phyloP scores from a whole-genome alignment of 1,140 invertebrate genomes.

The Pseudobourletiella spinata region DNA sequence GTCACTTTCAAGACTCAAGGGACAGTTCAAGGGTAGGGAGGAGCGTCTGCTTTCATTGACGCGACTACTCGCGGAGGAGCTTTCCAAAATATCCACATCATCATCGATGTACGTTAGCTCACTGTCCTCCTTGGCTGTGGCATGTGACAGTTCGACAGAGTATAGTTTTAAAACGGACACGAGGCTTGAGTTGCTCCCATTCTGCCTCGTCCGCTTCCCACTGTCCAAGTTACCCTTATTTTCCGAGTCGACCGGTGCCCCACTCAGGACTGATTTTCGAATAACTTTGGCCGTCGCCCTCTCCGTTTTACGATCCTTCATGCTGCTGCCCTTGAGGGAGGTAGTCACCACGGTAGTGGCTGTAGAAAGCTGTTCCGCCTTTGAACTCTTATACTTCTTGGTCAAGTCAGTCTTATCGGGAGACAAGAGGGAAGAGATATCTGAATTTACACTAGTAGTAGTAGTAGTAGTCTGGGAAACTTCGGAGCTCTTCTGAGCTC shows the following conservation, averaged over 20 bases:
- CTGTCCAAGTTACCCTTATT: background rate
- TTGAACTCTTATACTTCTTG: conserved; percentile 7
- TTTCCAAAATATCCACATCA: conserved; percentile 7
- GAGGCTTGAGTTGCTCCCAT: too few relatives aligned
- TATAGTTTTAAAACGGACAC: too few relatives aligned
- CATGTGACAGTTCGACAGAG: too few relatives aligned
- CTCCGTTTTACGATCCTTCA: background rate
- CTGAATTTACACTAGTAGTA: too few relatives aligned
- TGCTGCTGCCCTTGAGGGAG: background rate
- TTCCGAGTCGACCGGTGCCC: background rate
- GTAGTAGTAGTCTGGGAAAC: background rate
- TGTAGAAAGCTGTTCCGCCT: background rate
- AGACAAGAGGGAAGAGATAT: too few relatives aligned
- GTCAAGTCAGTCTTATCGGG: conserved; percentile 10
- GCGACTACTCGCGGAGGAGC: background rate
- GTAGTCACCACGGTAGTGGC: background rate
- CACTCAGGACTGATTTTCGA: background rate
- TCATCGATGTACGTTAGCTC: conserved; percentile 24
- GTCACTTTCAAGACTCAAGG: conserved; percentile 14
- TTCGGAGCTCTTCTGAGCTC: background rate
- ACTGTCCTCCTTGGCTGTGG: background rate
- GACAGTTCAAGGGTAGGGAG: conserved; percentile 35
- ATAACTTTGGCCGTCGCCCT: background rate
- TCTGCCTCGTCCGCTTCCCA: background rate
- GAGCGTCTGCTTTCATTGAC: conserved; percentile 5